Conservation (phyloP, 2,113 vertebrate species). For the Protobothrops flavoviridis region DNA sequence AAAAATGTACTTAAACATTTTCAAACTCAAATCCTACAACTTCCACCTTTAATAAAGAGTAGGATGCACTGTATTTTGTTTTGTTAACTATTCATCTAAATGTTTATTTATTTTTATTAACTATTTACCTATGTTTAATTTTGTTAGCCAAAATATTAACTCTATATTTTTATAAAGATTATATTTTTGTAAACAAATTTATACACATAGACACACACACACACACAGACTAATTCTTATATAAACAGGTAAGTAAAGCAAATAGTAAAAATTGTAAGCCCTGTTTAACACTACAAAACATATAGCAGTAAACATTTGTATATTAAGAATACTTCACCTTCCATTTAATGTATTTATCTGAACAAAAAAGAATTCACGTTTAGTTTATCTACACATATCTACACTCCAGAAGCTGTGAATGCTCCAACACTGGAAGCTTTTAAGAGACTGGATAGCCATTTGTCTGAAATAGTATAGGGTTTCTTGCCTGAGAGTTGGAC, state of each 20-base stretch:
- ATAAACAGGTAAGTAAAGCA: slow-evolving; percentile 37
- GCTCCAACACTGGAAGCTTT: too few relatives aligned
- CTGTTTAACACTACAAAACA: slow-evolving; percentile 9
- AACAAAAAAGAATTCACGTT: not conserved
- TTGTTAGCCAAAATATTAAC: slow-evolving; percentile 32
- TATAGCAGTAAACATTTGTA: slow-evolving; percentile 2
- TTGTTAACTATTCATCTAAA: slow-evolving; percentile 44
- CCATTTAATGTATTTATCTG: not conserved
- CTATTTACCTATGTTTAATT: not conserved
- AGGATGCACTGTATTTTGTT: slow-evolving; percentile 24
- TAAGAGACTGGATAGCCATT: too few relatives aligned
- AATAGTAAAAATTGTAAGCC: not conserved
- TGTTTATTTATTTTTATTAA: slow-evolving; percentile 31
- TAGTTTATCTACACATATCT: not conserved
- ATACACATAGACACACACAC: slow-evolving; percentile 16
- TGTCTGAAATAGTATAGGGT: too few relatives aligned
- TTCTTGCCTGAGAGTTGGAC: too few relatives aligned
- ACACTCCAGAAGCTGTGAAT: too few relatives aligned
- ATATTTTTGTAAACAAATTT: slow-evolving; percentile 13
- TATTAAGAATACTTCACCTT: not conserved
- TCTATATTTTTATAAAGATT: slow-evolving; percentile 36
- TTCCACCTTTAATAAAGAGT: not conserved
- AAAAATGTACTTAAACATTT: slow-evolving; percentile 10
- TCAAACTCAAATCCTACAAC: slow-evolving; percentile 30
- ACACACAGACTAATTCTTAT: slow-evolving; percentile 41